Evolutionary conservation across 2,888 invertebrate genomes (phyloP).

Genomic region (Sarcophaga caerulescens): DNA sequence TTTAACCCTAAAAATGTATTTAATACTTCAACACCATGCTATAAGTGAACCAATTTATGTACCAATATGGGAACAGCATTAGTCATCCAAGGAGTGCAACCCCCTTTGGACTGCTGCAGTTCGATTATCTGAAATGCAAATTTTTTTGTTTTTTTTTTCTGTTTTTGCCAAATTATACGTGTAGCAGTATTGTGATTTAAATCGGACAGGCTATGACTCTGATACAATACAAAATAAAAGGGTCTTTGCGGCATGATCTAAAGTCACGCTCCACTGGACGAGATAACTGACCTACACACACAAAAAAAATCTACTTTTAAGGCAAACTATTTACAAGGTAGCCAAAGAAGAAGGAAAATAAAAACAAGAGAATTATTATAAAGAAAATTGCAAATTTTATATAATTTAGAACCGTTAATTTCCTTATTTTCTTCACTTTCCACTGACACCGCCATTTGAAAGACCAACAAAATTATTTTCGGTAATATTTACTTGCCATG

Average conservation of each 20-base stretch:
- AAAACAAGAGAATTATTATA: slow-evolving; percentile 7
- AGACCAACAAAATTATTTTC: slow-evolving; percentile 38
- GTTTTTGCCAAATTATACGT: slow-evolving; percentile 9
- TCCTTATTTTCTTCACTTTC: background rate
- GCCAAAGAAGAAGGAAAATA: background rate
- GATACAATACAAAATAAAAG: background rate
- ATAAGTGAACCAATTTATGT: background rate
- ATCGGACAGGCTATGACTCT: background rate
- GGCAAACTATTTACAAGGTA: background rate
- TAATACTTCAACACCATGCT: too few relatives aligned
- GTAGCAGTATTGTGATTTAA: background rate
- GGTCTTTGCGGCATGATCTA: slow-evolving; percentile 35
- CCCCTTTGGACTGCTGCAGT: background rate
- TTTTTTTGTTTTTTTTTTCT: background rate
- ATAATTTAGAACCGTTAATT: background rate
- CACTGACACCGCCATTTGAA: slow-evolving; percentile 11
- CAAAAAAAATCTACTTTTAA: background rate
- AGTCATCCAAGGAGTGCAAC: background rate
- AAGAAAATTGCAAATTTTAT: background rate
- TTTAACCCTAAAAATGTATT: too few relatives aligned
- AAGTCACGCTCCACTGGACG: slow-evolving; percentile 44
- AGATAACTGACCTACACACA: background rate
- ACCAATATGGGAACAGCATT: background rate
- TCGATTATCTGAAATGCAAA: slow-evolving; percentile 27
- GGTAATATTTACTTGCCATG: slow-evolving; percentile 25